Base-by-base conservation (phyloP, 2,113 vertebrate species). In the Nibea coibor region DNA sequence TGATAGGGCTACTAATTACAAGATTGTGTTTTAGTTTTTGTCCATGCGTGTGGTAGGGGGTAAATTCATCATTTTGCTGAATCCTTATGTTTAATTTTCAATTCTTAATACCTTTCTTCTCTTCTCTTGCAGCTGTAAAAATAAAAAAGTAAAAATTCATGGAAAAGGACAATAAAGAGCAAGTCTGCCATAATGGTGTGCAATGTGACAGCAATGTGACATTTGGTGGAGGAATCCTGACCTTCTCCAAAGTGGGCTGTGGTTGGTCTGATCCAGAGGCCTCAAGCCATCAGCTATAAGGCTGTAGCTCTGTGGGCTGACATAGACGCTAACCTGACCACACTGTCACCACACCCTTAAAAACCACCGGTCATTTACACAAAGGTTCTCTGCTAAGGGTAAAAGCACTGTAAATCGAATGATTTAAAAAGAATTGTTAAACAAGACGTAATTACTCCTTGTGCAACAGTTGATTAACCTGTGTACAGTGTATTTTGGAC, bases 1-100 rank as follows among this genome's bases (percentile, higher is more conserved):
- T 75, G 87, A 91, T 74, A 72, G 83, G 28, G 75, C 80, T 75
- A 70, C 83, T 89, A 87, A 90, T 91, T 91, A 90, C 51, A 75
- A 85, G 78, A 79, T 59, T 81, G 16, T 80, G 84, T 84, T 75
- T 83, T 45, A 63, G 71, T 84, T 78, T 85, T 39, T 65, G 47
- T 75, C 26, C 31, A 62, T 71, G 71, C 84, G 86, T 79, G 81
- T 82, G 84, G 83, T 75, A 58, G 70, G 69, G 77, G 64, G 67
- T 56, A 53, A 77, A 71, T 47, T 59, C 67, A 75, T 82, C 26
- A 81, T 53, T 53, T 56, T 7, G 8, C 59, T 85, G 5, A 68
- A 59, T 28, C 45, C 48, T 24, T 4, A 50, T 17, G 22, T 39
- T 61, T 35, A 66, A 63, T 58, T 80, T 74, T 74, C 31, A 11